Base-by-base conservation (phyloP, 2,797 vertebrate genomes). In the Lemur catta region DNA sequence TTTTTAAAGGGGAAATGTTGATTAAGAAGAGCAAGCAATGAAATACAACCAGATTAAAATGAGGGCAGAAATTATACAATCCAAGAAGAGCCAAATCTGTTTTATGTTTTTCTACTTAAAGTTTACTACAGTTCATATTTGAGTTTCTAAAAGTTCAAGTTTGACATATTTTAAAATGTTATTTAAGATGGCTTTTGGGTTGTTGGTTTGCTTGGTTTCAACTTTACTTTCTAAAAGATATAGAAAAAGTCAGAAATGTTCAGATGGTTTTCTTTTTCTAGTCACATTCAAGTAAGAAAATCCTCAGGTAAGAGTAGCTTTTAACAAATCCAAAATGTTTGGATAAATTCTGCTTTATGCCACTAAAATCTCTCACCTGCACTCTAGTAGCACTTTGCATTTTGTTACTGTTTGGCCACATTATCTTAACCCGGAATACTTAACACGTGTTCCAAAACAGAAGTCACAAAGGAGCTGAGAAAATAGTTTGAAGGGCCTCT, bases 51-150 rank as follows among this genome's bases (percentile, higher is more conserved):
- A 93, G 48, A 75, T 80, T 89, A 89, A 76, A 96, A 41, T 81
- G 46, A 94, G 94, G 92, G 28, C 65, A 74, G 78, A 96, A 96
- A 92, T 97, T 78, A 38, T 2, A 57, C 71, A 81, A 69, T 94
- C 65, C 13, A n/a, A 65, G 81, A 85, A 55, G 38, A 79, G 65
- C 57, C 38, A 78, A 65, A 76, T 74, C 4, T 71, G 15, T 65
- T 88, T 71, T 69, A 0, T 85, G 35, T 48, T 90, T 92, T 88
- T 94, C 41, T 76, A 50, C 38, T 69, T 82, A 43, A 84, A 65
- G 33, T 93, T 82, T 88, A 76, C 33, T 55, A 7, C 14, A 28
- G 35, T 85, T 95, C 50, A 46, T 80, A 52, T 78, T 91, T 82
- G 78, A 48, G 67, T 87, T 82, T 69, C 33, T 85, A n/a, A 28